Conservation (phyloP, 1,140 invertebrate species). For the Ceratitis capitata region DNA sequence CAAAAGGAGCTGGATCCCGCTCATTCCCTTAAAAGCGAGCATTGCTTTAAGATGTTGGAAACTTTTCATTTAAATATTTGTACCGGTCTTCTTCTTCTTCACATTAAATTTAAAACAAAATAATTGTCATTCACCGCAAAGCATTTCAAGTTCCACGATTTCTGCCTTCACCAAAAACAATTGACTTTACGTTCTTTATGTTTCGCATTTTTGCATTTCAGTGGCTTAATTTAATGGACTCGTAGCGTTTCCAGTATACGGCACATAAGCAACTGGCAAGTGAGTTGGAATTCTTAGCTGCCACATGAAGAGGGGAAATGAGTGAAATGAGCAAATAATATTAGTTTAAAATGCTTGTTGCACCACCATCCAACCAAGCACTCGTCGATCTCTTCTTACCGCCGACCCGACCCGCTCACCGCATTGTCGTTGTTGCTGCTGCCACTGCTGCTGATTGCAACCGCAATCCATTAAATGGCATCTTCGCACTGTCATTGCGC, state of each 20-base stretch:
- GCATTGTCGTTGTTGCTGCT: neutral
- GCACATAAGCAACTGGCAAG: neutral
- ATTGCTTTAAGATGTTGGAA: no score
- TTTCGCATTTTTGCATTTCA: neutral
- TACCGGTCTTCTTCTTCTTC: no score
- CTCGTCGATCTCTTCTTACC: no score
- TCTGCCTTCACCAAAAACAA: neutral
- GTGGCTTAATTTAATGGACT: neutral
- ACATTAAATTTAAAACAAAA: no score
- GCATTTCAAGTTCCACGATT: neutral
- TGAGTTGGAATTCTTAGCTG: neutral
- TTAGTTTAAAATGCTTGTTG: conserved; percentile 12
- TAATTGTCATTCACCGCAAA: neutral
- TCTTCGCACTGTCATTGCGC: conserved; percentile 5
- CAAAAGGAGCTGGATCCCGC: no score
- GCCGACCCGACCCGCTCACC: no score
- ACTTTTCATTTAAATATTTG: no score
- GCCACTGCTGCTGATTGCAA: neutral
- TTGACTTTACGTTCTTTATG: neutral
- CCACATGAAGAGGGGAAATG: neutral
- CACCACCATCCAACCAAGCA: neutral
- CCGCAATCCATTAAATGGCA: neutral
- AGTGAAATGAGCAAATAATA: neutral
- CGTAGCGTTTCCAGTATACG: neutral
- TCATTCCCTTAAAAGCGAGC: no score